These are phyloP conservation scores for Molanna angustata DNA, from an alignment of 2,888 invertebrate genomes.

Conservation along the genomic window DNA sequence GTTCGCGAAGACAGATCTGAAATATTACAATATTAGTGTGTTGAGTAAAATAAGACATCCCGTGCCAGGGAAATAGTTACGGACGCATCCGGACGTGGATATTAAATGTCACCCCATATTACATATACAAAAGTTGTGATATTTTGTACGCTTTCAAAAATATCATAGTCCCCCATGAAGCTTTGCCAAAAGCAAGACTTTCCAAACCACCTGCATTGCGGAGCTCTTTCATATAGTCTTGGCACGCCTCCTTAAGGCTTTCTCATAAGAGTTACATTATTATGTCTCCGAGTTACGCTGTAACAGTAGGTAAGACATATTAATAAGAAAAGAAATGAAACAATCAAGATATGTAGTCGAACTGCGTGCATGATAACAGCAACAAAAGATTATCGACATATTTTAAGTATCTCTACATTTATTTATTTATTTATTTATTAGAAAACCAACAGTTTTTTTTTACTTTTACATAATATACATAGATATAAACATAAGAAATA, in stretches of 20 bases:
- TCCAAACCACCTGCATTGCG: constrained; percentile 29
- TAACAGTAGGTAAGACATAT: background rate
- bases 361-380: no score
- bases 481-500: no score
- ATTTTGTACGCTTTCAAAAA: constrained; percentile 30
- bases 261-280: constrained; percentile 36
- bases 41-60: background rate
- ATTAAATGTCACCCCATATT: constrained; percentile 30
- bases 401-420: no score
- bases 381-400: no score
- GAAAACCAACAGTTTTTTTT: no score
- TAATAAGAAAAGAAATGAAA: no score
- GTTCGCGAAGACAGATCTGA: background rate
- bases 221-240: constrained; percentile 41
- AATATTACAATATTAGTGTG: background rate
- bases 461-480: no score
- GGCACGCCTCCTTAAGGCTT: constrained; percentile 46
- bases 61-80: constrained; percentile 4
- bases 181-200: constrained; percentile 32
- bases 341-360: no score
- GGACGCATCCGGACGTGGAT: constrained; percentile 25
- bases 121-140: constrained; percentile 29
- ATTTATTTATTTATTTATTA: no score
- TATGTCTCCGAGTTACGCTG: constrained; percentile 30
- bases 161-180: constrained; percentile 29